Percentiles rank a stretch among this genome's conserved stretches.
phyloP scores from a whole-genome alignment of 35 echinoderm and acorn worm species.

The Acanthaster planci region DNA sequence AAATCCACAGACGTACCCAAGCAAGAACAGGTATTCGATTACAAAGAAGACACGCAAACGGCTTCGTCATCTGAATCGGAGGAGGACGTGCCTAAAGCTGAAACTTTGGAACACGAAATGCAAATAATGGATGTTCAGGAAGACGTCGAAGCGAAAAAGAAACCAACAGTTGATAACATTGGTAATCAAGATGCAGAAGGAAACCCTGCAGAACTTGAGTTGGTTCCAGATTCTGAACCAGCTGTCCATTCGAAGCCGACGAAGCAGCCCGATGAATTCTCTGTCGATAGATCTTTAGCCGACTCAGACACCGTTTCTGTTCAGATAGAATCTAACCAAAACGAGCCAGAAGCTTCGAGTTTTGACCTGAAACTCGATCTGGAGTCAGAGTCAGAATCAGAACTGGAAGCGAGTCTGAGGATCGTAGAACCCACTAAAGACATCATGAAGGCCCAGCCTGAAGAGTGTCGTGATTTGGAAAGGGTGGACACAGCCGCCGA shows the following conservation, averaged over 20 bases:
- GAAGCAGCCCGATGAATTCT: background rate
- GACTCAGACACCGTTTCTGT: background rate
- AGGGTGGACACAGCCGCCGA: background rate
- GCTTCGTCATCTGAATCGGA: background rate
- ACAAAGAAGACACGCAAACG: background rate
- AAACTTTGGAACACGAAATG: background rate
- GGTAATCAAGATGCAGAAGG: no score
- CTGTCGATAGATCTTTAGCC: background rate
- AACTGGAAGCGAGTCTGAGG: background rate
- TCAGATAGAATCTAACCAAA: conserved; percentile 1
- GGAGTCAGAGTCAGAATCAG: conserved; percentile 7
- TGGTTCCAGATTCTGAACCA: no score
- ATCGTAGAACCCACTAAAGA: background rate
- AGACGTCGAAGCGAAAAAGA: background rate
- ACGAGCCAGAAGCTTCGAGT: background rate
- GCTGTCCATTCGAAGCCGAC: background rate
- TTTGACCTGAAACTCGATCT: conserved; percentile 1
- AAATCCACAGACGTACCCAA: background rate
- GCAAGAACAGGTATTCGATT: background rate
- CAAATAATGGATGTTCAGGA: background rate
- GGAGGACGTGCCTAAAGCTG: background rate
- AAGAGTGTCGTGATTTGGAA: background rate
- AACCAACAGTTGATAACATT: background rate
- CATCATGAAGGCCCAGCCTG: background rate
- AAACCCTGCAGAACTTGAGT: no score